Percentiles rank a stretch among this genome's conserved stretches.
phyloP scores from a whole-genome alignment of 1,140 invertebrate genomes.

The Eriosoma lanigerum region DNA sequence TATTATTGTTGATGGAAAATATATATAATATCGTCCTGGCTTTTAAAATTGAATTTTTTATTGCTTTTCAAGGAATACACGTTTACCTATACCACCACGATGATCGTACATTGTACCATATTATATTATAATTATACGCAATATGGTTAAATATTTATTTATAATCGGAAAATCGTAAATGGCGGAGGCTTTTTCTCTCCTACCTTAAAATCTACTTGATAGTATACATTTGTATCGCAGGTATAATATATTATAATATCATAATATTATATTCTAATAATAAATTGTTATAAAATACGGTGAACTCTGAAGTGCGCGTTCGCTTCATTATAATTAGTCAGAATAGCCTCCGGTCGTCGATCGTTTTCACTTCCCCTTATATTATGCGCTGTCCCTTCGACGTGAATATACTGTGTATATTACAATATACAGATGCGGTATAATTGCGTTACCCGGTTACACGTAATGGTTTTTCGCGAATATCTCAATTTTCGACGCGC shows the following conservation, averaged over 20 bases:
- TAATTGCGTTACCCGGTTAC: constrained; percentile 48
- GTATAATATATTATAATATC: too few relatives aligned
- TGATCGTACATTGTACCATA: background rate
- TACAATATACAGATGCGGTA: background rate
- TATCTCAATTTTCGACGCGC: constrained; percentile 40
- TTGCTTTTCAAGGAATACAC: background rate
- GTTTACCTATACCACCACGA: background rate
- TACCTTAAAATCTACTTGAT: too few relatives aligned
- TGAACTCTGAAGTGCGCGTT: too few relatives aligned
- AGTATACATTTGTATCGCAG: too few relatives aligned
- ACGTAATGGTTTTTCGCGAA: constrained; percentile 44
- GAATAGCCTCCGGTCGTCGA: constrained; percentile 36
- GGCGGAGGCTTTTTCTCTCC: too few relatives aligned
- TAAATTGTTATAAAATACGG: background rate
- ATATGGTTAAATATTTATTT: too few relatives aligned
- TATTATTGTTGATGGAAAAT: background rate
- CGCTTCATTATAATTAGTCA: constrained; percentile 9
- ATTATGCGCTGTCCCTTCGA: background rate
- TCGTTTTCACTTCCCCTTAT: background rate
- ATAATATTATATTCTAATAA: background rate
- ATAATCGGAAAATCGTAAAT: background rate
- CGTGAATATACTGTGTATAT: background rate
- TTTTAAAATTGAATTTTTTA: background rate
- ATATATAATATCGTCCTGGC: constrained; percentile 1
- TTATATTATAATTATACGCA: background rate